Base-by-base conservation (phyloP, 2,113 vertebrate genomes). In the Trogon surrucura region DNA sequence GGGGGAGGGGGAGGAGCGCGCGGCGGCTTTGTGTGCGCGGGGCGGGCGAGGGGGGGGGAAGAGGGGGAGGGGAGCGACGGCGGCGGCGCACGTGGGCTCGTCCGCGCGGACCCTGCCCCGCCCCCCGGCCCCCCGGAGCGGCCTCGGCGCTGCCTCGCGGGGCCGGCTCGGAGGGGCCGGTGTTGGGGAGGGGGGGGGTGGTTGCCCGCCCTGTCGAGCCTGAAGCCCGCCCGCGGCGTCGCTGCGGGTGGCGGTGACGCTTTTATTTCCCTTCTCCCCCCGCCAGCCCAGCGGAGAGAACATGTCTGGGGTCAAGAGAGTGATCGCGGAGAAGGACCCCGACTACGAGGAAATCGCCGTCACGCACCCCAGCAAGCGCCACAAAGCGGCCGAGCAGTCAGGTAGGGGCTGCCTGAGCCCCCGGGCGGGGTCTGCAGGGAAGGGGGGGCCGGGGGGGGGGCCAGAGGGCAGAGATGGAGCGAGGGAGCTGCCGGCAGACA, bases 221-320 rank as follows among this genome's bases (percentile, higher is more conserved):
- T 41, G 41, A 22, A 41, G 19, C 45, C 30, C 41, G n/a, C 2
- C 45, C n/a, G 4, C 18, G 17, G 25, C 30, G 23, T 79, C 18
- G 3, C 48, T 16, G n/a, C 22, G 26, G 7, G 21, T 53, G 18
- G 14, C 0, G 0, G 25, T 74, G 53, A 58, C 50, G 47, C 22
- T 70, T 53, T 34, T 29, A 1, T 82, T 64, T 72, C 58, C 56
- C 44, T 16, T 53, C 36, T 36, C 36, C 36, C 7, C 36, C 36
- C 36, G 8, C 36, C n/a, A n/a, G n/a, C 18, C 34, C n/a, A 51
- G 85, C 8, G 34, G 34, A 60, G 82, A 89, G 82, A 97, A 91
- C 91, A 99, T 99, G 99, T 99, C 99, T 32, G 99, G 99, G 72
- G 96, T 99, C 91, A 99, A 99, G 96, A 98, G 99, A 95, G 98